These are phyloP conservation scores for Terebella lapidaria DNA, from an alignment of 2,888 invertebrate species.

Conservation along the genomic window DNA sequence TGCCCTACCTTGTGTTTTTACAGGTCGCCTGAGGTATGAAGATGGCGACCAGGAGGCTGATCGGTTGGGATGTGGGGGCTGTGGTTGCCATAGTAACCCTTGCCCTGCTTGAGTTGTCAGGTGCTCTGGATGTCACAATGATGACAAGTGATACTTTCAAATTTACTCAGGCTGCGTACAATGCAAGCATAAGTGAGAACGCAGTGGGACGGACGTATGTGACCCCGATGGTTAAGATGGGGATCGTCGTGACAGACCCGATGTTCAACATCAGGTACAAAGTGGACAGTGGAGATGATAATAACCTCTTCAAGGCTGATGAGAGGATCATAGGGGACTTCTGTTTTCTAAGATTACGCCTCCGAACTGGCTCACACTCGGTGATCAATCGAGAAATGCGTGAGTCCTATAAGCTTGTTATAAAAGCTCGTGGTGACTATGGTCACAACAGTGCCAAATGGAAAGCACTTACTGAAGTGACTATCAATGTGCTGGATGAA, in stretches of 20 bases:
- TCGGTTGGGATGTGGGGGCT: no score
- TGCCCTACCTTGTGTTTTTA: no score
- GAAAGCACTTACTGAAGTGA: conserved; percentile 55
- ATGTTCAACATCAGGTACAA: conserved; percentile 67
- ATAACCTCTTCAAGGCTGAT: conserved; percentile 86
- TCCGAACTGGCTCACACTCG: conserved; percentile 78
- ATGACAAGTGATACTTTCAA: background rate
- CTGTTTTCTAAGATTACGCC: conserved; percentile 84
- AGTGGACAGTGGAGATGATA: conserved; percentile 80
- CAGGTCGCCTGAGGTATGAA: no score
- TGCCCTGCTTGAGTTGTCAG: no score
- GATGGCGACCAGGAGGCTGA: no score
- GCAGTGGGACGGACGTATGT: conserved; percentile 70
- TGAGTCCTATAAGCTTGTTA: conserved; percentile 73
- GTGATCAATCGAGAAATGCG: conserved; percentile 89
- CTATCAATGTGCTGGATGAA: conserved; percentile 52
- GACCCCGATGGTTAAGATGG: conserved; percentile 70
- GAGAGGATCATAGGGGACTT: conserved; percentile 86
- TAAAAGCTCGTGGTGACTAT: conserved; percentile 62
- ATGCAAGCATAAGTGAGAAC: conserved; percentile 44
- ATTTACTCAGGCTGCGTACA: conserved; percentile 44
- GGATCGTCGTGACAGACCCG: conserved; percentile 61
- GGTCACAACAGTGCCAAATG: conserved; percentile 54
- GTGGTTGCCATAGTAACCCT: no score
- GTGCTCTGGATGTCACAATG: background rate